phyloP scores from a whole-genome alignment of 35 echinoderm and acorn worm species.

The Strongylocentrotus purpuratus region DNA sequence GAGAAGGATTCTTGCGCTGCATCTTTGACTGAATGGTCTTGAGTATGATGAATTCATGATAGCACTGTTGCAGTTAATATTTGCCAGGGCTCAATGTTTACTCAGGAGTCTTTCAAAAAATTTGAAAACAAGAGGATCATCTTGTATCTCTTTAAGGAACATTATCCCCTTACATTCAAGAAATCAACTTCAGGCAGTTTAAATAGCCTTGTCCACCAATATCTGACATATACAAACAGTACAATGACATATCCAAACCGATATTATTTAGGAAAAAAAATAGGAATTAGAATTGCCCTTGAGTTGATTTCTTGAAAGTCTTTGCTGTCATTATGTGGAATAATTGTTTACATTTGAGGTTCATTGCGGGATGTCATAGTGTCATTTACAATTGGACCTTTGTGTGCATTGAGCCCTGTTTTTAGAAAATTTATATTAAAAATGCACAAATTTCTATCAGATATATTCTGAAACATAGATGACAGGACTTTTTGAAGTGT shows the following conservation, averaged over 20 bases:
- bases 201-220: too few relatives aligned
- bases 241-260: too few relatives aligned
- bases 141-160: too few relatives aligned
- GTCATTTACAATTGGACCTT: neutral
- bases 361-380: neutral
- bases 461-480: neutral
- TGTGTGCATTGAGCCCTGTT: neutral
- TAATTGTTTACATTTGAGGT: neutral
- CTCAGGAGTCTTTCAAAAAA: too few relatives aligned
- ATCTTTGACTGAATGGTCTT: slow-evolving; percentile 59
- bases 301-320: too few relatives aligned
- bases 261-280: too few relatives aligned
- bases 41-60: neutral
- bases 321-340: too few relatives aligned
- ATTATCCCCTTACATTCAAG: too few relatives aligned
- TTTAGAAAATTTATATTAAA: neutral
- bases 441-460: neutral
- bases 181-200: too few relatives aligned
- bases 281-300: too few relatives aligned
- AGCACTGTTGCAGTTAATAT: neutral
- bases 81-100: neutral
- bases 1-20: slow-evolving; percentile 34
- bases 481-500: neutral
- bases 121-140: too few relatives aligned
- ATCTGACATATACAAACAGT: too few relatives aligned